phyloP scores from a whole-genome alignment of 2,113 vertebrate species.

The Sceloporus undulatus region DNA sequence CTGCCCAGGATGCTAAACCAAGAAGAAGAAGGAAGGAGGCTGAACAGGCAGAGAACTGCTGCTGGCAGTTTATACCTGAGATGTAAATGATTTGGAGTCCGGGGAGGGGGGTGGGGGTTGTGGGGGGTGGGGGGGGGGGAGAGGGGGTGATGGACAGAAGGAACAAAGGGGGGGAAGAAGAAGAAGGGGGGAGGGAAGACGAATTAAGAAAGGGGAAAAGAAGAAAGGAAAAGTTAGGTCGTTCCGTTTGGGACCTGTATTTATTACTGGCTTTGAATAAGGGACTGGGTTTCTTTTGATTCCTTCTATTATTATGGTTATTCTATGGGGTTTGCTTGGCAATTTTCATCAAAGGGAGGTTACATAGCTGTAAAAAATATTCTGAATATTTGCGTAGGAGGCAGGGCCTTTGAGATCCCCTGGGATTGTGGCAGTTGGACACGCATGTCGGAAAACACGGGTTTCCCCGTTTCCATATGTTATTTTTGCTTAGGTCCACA shows the following conservation, averaged over 20 bases:
- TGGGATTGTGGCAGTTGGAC: too few relatives aligned
- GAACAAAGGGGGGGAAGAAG: background rate
- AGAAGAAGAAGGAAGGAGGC: background rate
- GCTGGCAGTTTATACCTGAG: background rate
- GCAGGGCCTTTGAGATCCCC: too few relatives aligned
- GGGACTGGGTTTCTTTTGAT: background rate
- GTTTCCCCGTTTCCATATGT: background rate
- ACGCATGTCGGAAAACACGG: too few relatives aligned
- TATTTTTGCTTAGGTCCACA: too few relatives aligned
- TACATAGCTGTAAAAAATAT: too few relatives aligned
- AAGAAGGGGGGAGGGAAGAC: background rate
- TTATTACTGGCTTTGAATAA: background rate
- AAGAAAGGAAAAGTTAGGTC: background rate
- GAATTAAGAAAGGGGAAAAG: background rate
- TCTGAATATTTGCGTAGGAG: too few relatives aligned
- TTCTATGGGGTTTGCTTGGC: background rate
- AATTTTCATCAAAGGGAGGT: background rate
- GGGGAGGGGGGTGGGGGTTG: too few relatives aligned
- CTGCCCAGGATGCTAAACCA: background rate
- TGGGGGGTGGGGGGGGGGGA: background rate
- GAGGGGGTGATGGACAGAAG: too few relatives aligned
- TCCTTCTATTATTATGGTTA: background rate
- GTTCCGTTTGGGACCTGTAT: background rate
- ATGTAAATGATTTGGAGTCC: background rate
- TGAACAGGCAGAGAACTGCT: background rate